Base-by-base conservation (phyloP, 2,797 vertebrate species). In the Kryptopterus vitreolus region DNA sequence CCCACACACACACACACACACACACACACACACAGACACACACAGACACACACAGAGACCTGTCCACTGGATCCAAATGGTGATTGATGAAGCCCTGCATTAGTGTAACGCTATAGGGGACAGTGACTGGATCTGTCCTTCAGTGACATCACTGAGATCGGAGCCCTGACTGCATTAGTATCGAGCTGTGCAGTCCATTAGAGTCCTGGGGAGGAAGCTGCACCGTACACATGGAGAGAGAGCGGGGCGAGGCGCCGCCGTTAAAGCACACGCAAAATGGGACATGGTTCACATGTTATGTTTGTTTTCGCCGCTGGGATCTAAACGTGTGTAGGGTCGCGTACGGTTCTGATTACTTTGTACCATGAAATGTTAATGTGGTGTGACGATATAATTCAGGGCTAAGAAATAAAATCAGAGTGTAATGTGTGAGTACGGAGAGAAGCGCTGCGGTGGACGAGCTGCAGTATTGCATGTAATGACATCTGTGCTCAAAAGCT, bases 31-130 rank as follows among this genome's bases (percentile, higher is more conserved):
- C 68, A 33, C 68, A 73, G 52, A 72, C 50, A 72, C 52, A 15
- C 22, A 88, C 88, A 91, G 87, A 89, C 88, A 88, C 89, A 52
- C 61, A n/a, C 33, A 13, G 33, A 43, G 52, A 87, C 87, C 88
- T 89, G 89, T 87, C 88, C 87, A 87, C 90, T 90, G 88, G 83
- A 87, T 88, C 86, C 90, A 94, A 92, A 95, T 93, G 91, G 93
- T 94, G 95, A 96, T 94, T 93, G 95, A 96, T 94, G 95, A 94
- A 91, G 88, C 91, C 91, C 88, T 84, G 90, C 92, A 94, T 94
- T 93, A 94, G 92, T 90, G 92, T 94, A 95, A 96, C 93, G 91
- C 90, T 94, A 94, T 92, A 93, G 91, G 92, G 91, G 92, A 93
- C 92, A 91, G 90, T 92, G 92, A 93, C 91, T 89, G 86, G 88